Percentiles rank a stretch among this genome's conserved stretches.
Evolutionary conservation across 2,888 invertebrate genomes (phyloP).

Genomic region (Drosophila setosimentum): DNA sequence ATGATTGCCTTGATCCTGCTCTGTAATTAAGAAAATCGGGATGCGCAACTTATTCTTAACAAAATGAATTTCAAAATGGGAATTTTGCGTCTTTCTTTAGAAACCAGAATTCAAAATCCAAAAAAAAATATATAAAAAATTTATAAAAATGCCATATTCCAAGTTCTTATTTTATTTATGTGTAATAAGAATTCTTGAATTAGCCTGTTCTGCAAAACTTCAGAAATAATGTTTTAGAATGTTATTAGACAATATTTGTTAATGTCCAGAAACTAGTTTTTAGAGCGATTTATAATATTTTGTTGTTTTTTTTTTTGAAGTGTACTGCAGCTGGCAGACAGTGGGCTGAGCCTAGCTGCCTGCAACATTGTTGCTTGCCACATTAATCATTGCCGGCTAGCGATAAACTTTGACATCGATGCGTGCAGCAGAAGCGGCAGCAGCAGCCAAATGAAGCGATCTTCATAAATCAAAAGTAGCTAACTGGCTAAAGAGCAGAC

Average conservation of each 20-base stretch:
- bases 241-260: not conserved
- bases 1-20: not conserved
- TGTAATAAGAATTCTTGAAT: not conserved
- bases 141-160: not conserved
- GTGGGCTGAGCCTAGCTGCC: constrained; percentile 19
- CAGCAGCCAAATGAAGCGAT: constrained; percentile 69
- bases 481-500: constrained; percentile 3
- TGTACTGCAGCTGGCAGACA: constrained; percentile 7
- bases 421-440: constrained; percentile 44
- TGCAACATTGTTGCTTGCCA: constrained; percentile 37
- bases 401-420: constrained; percentile 75
- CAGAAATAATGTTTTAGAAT: not conserved
- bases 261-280: not conserved
- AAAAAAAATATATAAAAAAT: not conserved
- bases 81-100: not conserved
- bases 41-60: not conserved
- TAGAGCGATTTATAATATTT: not conserved
- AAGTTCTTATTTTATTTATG: not conserved
- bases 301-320: not conserved
- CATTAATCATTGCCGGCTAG: constrained; percentile 52
- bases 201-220: too few species aligned
- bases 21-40: not conserved
- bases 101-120: not conserved
- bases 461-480: constrained; percentile 72
- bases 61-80: not conserved